These are phyloP conservation scores for Lanius collurio DNA, from an alignment of 2,113 vertebrate species.

Conservation along the genomic window DNA sequence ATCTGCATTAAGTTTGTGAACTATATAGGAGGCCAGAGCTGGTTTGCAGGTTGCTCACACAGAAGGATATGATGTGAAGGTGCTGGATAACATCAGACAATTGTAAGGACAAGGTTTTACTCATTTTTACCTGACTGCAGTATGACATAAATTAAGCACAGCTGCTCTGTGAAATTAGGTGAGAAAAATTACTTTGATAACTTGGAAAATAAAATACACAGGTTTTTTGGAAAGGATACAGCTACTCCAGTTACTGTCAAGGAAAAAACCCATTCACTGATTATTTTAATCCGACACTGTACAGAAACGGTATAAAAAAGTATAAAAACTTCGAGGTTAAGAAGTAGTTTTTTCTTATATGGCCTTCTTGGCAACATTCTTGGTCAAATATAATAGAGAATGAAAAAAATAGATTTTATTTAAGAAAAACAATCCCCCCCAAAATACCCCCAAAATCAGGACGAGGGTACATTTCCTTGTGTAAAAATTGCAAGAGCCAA, in stretches of 20 bases:
- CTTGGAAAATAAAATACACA: background rate
- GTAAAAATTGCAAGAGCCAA: background rate
- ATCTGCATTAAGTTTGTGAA: conserved; percentile 1
- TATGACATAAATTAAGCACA: background rate
- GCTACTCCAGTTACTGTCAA: background rate
- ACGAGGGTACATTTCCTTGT: background rate
- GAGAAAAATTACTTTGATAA: conserved; percentile 25
- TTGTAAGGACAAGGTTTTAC: background rate
- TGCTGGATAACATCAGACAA: background rate
- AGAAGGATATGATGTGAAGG: background rate
- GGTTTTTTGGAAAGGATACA: background rate
- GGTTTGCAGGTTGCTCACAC: background rate
- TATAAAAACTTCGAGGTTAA: background rate
- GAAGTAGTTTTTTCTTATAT: background rate
- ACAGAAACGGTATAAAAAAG: background rate
- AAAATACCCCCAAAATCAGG: background rate
- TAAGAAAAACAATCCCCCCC: fast-evolving
- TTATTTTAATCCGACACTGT: background rate
- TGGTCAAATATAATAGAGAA: background rate
- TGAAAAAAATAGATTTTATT: background rate
- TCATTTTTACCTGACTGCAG: background rate
- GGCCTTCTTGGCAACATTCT: background rate
- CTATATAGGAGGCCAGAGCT: background rate
- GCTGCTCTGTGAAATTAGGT: conserved; percentile 12
- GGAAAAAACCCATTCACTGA: background rate